These are phyloP conservation scores for Odontocolon sp. DNA, from an alignment of 2,888 invertebrate genomes.

Conservation along the genomic window DNA sequence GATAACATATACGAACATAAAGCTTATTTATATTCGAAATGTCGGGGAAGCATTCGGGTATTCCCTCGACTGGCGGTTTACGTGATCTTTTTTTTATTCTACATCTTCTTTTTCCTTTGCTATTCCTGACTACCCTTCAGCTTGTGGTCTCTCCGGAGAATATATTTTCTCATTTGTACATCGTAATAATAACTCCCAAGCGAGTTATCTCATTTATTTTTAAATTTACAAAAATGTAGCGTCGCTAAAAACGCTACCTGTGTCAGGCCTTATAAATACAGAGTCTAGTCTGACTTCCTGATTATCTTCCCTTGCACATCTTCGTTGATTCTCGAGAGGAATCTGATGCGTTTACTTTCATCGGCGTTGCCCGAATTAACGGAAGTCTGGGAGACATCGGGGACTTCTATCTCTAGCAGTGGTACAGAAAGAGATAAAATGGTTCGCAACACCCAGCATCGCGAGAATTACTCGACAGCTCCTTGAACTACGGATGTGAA, in stretches of 20 bases:
- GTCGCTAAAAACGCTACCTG: too few relatives aligned
- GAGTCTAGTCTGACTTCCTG: conserved; percentile 27
- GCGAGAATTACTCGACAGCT: conserved; percentile 61
- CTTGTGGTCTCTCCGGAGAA: too few relatives aligned
- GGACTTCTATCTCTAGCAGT: conserved; percentile 6
- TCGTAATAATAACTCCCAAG: too few relatives aligned
- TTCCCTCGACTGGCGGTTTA: too few relatives aligned
- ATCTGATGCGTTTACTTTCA: not conserved
- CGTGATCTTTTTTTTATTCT: not conserved
- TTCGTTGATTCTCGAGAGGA: conserved; percentile 15
- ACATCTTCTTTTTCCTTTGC: not conserved
- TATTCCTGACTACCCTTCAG: too few relatives aligned
- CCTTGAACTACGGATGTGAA: conserved; percentile 65
- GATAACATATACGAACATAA: conserved; percentile 33
- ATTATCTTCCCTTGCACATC: conserved; percentile 38
- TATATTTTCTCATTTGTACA: too few relatives aligned
- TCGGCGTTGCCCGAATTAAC: not conserved
- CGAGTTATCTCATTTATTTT: too few relatives aligned
- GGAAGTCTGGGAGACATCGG: conserved; percentile 23
- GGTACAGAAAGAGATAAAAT: not conserved
- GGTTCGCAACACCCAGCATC: conserved; percentile 22
- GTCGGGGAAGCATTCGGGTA: not conserved
- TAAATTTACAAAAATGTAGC: too few relatives aligned
- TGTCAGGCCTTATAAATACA: too few relatives aligned
- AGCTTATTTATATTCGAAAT: conserved; percentile 28